A percentile compares a stretch with the other conserved stretches of the same genome.
phyloP scores from a whole-genome alignment of 2,888 invertebrate genomes.

The Cinara cedri region DNA sequence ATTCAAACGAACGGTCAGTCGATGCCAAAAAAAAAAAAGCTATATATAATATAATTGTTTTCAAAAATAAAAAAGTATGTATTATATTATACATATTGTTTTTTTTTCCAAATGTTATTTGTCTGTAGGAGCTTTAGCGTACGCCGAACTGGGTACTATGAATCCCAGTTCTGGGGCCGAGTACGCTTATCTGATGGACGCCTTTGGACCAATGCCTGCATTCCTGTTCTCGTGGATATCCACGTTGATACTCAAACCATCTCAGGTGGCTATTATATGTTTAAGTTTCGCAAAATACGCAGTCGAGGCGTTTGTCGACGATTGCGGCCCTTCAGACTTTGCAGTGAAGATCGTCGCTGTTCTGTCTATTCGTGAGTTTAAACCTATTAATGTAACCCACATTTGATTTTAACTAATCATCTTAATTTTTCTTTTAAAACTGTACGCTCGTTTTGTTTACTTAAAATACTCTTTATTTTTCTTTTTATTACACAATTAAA shows the following conservation, averaged over 20 bases:
- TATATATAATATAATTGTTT: background rate
- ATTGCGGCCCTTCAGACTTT: conserved; percentile 82
- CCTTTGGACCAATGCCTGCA: conserved; percentile 88
- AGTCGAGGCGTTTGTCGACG: conserved; percentile 85
- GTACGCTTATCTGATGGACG: conserved; percentile 95
- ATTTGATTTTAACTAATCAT: no score
- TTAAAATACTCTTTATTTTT: no score
- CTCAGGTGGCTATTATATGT: conserved; percentile 92
- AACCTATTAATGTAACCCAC: conserved; percentile 12
- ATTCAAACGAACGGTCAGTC: conserved; percentile 6
- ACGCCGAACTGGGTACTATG: conserved; percentile 94
- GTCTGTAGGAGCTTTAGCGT: conserved; percentile 81
- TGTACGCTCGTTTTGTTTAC: no score
- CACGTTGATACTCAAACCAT: conserved; percentile 88
- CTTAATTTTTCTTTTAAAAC: no score
- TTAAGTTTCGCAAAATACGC: conserved; percentile 92
- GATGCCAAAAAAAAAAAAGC: conserved; percentile 3
- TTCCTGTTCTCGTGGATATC: conserved; percentile 94
- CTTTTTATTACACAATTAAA: no score
- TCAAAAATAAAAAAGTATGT: conserved; percentile 1
- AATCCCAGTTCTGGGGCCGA: conserved; percentile 94
- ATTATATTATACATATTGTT: background rate
- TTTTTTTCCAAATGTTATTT: conserved; percentile 20
- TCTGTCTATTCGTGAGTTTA: conserved; percentile 78
- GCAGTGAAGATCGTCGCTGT: conserved; percentile 88